Conservation (phyloP, 2,888 invertebrate species). For the Oscheius myriophilus region DNA sequence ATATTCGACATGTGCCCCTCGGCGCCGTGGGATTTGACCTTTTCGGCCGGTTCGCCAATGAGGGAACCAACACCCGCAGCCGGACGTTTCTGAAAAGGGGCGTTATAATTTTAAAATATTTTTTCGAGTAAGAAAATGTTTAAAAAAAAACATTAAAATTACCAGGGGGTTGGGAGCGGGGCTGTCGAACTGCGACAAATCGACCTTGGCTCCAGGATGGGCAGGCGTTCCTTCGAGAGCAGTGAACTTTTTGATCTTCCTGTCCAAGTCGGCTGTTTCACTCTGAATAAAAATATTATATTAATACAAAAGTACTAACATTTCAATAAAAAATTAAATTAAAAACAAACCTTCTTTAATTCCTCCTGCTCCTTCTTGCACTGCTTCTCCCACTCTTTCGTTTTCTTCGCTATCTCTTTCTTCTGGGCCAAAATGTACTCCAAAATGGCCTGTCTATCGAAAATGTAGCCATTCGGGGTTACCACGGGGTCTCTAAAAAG, state of each 20-base stretch:
- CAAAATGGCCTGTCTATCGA: slow-evolving; percentile 94
- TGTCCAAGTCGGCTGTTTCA: slow-evolving; percentile 13
- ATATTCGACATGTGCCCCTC: slow-evolving; percentile 58
- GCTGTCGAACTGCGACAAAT: slow-evolving; percentile 21
- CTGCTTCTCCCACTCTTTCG: slow-evolving; percentile 85
- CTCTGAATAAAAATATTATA: slow-evolving; percentile 7
- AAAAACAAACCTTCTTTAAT: slow-evolving; percentile 32
- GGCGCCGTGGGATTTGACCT: slow-evolving; percentile 52
- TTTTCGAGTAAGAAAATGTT: background rate
- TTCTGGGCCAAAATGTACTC: slow-evolving; percentile 94
- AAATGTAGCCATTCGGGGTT: slow-evolving; percentile 84
- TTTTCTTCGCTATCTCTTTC: slow-evolving; percentile 85
- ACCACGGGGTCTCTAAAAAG: slow-evolving; percentile 63
- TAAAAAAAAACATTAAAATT: background rate
- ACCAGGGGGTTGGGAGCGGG: slow-evolving; percentile 22
- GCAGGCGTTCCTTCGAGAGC: slow-evolving; percentile 40
- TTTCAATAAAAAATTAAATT: no score
- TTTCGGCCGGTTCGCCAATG: slow-evolving; percentile 46
- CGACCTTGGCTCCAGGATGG: slow-evolving; percentile 43
- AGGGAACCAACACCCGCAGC: slow-evolving; percentile 31
- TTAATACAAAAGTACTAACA: no score
- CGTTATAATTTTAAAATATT: background rate
- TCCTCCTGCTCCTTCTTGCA: slow-evolving; percentile 50
- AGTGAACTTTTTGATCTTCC: slow-evolving; percentile 27
- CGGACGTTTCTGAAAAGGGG: slow-evolving; percentile 36